Percentiles rank a stretch among this genome's conserved stretches.
phyloP scores from a whole-genome alignment of 2,797 vertebrate genomes.

The Helarctos malayanus region DNA sequence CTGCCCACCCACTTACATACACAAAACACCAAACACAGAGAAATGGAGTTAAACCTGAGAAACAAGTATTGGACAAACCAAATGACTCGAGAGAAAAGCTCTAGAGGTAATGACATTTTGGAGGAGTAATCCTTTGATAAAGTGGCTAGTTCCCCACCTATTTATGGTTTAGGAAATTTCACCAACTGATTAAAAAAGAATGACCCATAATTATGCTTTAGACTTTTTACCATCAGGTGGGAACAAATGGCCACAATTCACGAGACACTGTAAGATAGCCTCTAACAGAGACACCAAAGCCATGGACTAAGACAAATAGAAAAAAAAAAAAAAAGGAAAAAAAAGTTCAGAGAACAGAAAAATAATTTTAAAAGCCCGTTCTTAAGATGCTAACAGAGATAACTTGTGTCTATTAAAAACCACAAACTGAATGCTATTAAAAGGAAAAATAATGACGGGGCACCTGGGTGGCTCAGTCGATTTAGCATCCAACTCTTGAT shows the following conservation, averaged over 20 bases:
- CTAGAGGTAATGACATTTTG: background rate
- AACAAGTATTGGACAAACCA: background rate
- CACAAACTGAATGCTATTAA: background rate
- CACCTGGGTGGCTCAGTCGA: no score
- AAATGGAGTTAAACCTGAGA: background rate
- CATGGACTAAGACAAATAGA: background rate
- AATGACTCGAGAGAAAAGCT: background rate
- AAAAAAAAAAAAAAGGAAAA: background rate
- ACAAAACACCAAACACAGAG: background rate
- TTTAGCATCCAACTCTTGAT: no score
- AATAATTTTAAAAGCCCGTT: constrained; percentile 22
- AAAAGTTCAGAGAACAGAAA: background rate
- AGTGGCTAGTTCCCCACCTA: background rate
- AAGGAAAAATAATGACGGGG: background rate
- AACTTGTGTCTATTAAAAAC: background rate
- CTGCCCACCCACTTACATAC: background rate
- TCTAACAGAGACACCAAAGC: background rate
- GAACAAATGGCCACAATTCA: background rate
- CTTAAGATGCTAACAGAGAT: constrained; percentile 24
- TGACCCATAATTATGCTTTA: background rate
- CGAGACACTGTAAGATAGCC: background rate
- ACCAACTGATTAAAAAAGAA: background rate
- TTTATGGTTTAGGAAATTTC: background rate
- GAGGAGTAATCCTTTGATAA: background rate
- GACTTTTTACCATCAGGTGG: background rate